Evolutionary conservation across 1,140 invertebrate genomes (phyloP).

Genomic region (Dendroctonus ponderosae): DNA sequence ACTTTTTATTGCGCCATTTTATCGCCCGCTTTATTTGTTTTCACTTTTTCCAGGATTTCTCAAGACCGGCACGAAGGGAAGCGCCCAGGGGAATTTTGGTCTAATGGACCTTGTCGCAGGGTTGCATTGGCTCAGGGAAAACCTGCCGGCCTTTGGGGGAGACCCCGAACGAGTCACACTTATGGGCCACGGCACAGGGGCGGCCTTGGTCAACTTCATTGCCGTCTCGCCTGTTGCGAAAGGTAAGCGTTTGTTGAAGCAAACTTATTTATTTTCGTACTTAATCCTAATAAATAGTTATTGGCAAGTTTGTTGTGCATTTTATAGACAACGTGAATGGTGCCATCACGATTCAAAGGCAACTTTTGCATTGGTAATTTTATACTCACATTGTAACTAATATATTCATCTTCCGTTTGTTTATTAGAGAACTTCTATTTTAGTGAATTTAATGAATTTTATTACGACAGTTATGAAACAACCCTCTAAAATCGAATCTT

Average conservation of each 20-base stretch:
- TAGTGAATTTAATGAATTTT: no score
- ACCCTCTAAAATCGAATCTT: no score
- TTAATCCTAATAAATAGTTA: neutral
- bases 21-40: conserved; percentile 4
- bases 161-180: conserved; percentile 85
- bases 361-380: neutral
- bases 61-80: conserved; percentile 80
- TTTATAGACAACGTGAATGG: neutral
- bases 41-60: conserved; percentile 70
- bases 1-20: conserved; percentile 3
- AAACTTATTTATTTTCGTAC: neutral
- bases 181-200: conserved; percentile 91
- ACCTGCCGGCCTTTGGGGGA: conserved; percentile 85
- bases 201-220: conserved; percentile 89
- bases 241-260: conserved; percentile 58
- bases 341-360: neutral
- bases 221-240: conserved; percentile 90
- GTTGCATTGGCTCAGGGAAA: conserved; percentile 88
- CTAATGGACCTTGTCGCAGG: conserved; percentile 93
- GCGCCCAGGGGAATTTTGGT: conserved; percentile 91
- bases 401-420: neutral
- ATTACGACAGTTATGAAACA: no score
- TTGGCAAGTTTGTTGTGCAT: neutral
- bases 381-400: neutral
- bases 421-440: no score